Evolutionary conservation across 2,113 vertebrate species (phyloP).

Genomic region (Ifrita kowaldi): DNA sequence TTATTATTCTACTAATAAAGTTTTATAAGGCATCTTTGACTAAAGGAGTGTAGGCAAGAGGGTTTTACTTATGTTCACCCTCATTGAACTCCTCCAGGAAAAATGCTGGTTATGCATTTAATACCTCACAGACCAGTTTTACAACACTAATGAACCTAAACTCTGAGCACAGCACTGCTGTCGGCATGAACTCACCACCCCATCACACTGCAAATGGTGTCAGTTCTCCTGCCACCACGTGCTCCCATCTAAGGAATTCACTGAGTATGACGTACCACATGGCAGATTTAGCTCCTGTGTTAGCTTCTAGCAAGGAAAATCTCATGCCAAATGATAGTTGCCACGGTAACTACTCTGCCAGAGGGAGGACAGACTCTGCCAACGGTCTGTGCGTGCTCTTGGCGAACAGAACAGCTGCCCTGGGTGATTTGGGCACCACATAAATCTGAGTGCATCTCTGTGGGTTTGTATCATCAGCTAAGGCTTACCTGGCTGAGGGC

Average conservation of each 20-base stretch:
- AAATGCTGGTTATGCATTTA: not conserved
- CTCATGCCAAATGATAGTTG: constrained; percentile 13
- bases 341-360: constrained; percentile 53
- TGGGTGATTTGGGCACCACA: not conserved
- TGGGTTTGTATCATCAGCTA: not conserved
- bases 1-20: not conserved
- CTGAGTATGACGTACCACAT: fast-evolving
- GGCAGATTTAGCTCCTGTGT: not conserved
- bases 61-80: not conserved
- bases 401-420: not conserved
- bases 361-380: not conserved
- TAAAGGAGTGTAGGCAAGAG: not conserved
- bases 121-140: not conserved
- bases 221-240: not conserved
- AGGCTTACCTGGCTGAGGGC: not conserved
- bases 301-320: not conserved
- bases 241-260: not conserved
- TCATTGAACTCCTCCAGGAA: not conserved
- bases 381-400: not conserved
- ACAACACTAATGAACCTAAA: not conserved
- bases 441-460: not conserved
- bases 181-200: not conserved
- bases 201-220: fast-evolving
- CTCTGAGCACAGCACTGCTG: not conserved
- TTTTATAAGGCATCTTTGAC: not conserved